phyloP scores from a whole-genome alignment of 2,797 vertebrate species.

The Onychomys leucogaster region DNA sequence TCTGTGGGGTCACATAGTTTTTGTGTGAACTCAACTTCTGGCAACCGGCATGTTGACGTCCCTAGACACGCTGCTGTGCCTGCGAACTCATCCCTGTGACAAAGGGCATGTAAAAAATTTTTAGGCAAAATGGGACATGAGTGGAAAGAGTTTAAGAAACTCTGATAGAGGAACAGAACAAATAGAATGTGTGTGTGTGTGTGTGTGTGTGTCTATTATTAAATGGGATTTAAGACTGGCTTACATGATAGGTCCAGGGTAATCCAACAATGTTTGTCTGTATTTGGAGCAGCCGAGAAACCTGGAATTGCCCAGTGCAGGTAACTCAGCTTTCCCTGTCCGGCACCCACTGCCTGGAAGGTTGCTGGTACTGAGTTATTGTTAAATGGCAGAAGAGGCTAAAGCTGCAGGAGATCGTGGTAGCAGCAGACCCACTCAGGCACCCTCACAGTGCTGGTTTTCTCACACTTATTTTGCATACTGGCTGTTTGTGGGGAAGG shows the following conservation, averaged over 20 bases:
- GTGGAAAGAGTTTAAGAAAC: neutral
- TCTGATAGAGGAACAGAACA: neutral
- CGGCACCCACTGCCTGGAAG: neutral
- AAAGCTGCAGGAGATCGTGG: too few relatives aligned
- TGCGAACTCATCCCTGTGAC: too few relatives aligned
- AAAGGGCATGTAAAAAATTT: neutral
- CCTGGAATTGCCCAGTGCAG: neutral
- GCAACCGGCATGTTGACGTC: too few relatives aligned
- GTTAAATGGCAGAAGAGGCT: neutral
- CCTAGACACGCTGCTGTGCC: too few relatives aligned
- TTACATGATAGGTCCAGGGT: neutral
- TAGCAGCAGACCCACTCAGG: too few relatives aligned
- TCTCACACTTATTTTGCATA: neutral
- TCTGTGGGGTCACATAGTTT: too few relatives aligned
- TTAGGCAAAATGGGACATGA: neutral
- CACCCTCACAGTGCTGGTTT: too few relatives aligned
- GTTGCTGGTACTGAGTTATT: neutral
- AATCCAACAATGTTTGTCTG: neutral
- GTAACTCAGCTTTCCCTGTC: neutral
- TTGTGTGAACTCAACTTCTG: too few relatives aligned
- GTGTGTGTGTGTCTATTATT: neutral
- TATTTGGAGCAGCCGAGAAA: neutral
- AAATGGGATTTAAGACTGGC: neutral
- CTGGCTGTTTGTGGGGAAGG: neutral
- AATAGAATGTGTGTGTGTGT: neutral